A percentile compares a stretch with the other conserved stretches of the same genome.
These are phyloP conservation scores for Calonectris borealis DNA, from an alignment of 2,113 vertebrate species.

Conservation along the genomic window DNA sequence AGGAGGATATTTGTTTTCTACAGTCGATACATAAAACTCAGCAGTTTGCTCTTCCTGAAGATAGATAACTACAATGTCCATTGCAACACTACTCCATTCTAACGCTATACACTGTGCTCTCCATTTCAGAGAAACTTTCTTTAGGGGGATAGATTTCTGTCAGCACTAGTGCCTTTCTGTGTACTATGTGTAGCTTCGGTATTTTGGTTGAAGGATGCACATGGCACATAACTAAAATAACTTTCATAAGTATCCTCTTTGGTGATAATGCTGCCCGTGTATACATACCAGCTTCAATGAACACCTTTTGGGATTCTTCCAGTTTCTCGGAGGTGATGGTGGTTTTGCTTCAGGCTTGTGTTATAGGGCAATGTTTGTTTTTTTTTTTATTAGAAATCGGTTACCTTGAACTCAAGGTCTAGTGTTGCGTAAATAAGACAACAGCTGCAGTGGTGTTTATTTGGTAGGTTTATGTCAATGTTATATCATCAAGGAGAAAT, in stretches of 20 bases:
- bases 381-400: not conserved
- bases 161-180: not conserved
- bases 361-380: not conserved
- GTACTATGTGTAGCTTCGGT: not conserved
- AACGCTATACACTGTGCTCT: accelerated
- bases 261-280: not conserved
- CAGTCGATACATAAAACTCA: accelerated
- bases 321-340: not conserved
- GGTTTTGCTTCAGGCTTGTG: not conserved
- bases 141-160: not conserved
- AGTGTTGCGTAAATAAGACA: not conserved
- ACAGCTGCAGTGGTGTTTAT: not conserved
- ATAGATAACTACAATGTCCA: not conserved
- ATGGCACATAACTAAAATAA: not conserved
- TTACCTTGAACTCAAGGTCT: not conserved
- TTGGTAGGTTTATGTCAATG: not conserved
- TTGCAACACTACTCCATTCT: not conserved
- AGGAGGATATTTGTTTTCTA: not conserved
- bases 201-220: not conserved
- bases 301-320: not conserved
- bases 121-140: not conserved
- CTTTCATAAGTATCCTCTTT: not conserved
- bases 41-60: not conserved
- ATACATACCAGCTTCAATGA: accelerated
- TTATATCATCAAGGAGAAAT: not conserved